Evolutionary conservation across 1,140 invertebrate genomes (phyloP), one percentile per base, ranked within the genome.

Genomic region (Bombus terrestris): DNA sequence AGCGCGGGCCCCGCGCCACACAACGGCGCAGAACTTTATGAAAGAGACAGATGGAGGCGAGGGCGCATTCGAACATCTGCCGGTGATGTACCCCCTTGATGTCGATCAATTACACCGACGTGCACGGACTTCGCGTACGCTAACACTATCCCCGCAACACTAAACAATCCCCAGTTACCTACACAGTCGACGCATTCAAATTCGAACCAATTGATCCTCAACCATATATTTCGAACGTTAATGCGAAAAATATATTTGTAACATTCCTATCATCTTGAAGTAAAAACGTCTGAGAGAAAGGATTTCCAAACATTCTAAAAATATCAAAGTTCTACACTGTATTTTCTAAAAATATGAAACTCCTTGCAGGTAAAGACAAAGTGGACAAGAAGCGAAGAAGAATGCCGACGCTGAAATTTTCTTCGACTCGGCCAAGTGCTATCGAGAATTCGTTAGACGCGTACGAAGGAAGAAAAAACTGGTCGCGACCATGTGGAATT

Each of bases 11-110:
- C 78, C 68, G 43, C 9, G 71, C 32, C 66, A 77, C 62, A 35
- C 64, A 83, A 76, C 77, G 2, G 28, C 66, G 53, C 68, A 86
- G 83, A 47, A 89, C 85, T 89, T 90, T 88, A 89, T 90, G 89
- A 92, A 91, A 88, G 90, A 92, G 89, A 92, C 87, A 90, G 90
- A 91, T 92, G 90, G 90, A 92, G 86, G 91, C 87, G 91, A 91
- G 91, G 90, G 89, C 86, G 91, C 91, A 86, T 91, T 91, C 88
- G 83, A 92, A 92, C 92, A 92, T 92, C 92, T 92, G 92, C 89
- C 90, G 18, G 91, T 92, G 91, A 92, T 92, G 92, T 92, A 90
- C 89, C 92, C 87, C 90, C 86, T 91, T 92, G 84, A 89, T 91
- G 88, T 92, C 92, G 92, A 92, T 92, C 92, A 92, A 92, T 92